phyloP scores from a whole-genome alignment of 2,113 vertebrate genomes.

The Pedionomus torquatus region DNA sequence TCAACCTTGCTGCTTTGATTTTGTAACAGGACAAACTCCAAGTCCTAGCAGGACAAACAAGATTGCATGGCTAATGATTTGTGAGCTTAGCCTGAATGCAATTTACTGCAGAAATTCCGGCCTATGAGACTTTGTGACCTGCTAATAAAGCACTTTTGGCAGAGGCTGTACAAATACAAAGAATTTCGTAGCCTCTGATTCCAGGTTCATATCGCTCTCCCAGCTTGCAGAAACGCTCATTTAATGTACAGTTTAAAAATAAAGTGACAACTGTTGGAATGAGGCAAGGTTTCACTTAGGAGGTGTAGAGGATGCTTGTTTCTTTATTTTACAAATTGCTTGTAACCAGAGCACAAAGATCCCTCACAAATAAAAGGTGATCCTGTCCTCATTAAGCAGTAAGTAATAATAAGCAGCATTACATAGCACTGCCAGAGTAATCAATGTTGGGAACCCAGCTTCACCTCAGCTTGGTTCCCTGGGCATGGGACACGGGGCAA shows the following conservation, averaged over 20 bases:
- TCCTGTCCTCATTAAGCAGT: neutral
- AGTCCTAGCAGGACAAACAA: slow-evolving; percentile 74
- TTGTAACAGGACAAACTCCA: slow-evolving; percentile 83
- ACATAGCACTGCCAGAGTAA: neutral
- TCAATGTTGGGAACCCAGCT: neutral
- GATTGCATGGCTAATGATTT: slow-evolving; percentile 75
- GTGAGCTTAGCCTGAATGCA: slow-evolving; percentile 68
- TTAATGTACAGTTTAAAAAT: slow-evolving; percentile 12
- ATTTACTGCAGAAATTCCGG: slow-evolving; percentile 63
- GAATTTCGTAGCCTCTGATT: slow-evolving; percentile 24
- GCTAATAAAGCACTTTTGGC: slow-evolving; percentile 65
- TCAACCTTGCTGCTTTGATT: slow-evolving; percentile 69
- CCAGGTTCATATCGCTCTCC: neutral
- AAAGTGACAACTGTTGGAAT: neutral
- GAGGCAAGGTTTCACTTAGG: neutral
- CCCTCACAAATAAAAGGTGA: neutral
- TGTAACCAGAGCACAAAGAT: neutral
- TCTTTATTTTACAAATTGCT: neutral
- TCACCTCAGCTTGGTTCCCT: neutral
- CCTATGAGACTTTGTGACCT: slow-evolving; percentile 60
- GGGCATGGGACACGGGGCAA: neutral
- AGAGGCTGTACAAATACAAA: slow-evolving; percentile 59
- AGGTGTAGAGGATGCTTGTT: neutral
- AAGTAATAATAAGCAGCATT: neutral
- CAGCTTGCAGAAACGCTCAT: slow-evolving; percentile 3